Base-by-base conservation (phyloP, 2,797 vertebrate species). In the Distichodus sexfasciatus region DNA sequence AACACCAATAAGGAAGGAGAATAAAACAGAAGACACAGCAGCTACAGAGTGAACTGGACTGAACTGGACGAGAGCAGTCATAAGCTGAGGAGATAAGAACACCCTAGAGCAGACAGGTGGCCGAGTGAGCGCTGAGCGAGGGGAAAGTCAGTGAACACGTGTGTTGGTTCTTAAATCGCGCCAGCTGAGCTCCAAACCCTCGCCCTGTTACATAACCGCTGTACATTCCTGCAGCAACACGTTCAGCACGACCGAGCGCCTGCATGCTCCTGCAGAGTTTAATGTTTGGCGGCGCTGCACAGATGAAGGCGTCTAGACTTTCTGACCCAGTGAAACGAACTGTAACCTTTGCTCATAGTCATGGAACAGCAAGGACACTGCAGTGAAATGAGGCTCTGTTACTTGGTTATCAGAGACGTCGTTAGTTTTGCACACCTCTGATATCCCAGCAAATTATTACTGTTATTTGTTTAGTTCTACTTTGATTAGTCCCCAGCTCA, bases 161-260 rank as follows among this genome's bases (percentile, higher is more conserved):
- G 80, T 88, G 76, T 82, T 76, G 81, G 81, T 75, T 83, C 78
- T 55, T 80, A 81, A 84, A 70, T 69, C 75, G 76, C 78, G 81
- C 79, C 79, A 81, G 83, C 84, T 82, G 80, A 76, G 78, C 71
- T 78, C 79, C 81, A 84, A 84, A 55, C 89, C 85, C 85, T n/a
- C n/a, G 74, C 84, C 70, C 8, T 33, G 60, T 90, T 90, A 83
- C 77, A 76, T 89, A 90, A 88, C 72, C 58, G 58, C 4, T 31
- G 21, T 73, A 63, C 77, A 59, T 72, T 84, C 82, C 68, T 36
- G 74, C 78, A 72, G 60, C 71, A 62, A 48, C 66, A 75, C 40
- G 73, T 46, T 71, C 72, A 64, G 54, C 70, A 75, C 10, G 1
- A 40, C 60, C 28, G 6, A 12, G 5, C 43, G 71, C 66, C 64